Conservation (phyloP, 2,888 invertebrate genomes). For the Himalopsyche kuldschensis region DNA sequence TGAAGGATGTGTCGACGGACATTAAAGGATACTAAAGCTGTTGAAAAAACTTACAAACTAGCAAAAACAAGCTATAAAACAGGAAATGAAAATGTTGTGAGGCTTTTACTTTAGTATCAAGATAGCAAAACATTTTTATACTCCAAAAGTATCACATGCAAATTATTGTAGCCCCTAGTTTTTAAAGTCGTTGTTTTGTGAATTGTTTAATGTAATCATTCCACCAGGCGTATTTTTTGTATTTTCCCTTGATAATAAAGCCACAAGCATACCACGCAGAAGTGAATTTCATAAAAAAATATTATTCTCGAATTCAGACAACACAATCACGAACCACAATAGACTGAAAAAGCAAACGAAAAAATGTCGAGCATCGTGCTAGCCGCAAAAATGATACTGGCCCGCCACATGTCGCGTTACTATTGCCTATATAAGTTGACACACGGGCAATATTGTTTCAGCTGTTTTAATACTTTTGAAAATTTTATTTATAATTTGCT, state of each 20-base stretch:
- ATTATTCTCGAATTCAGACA: background rate
- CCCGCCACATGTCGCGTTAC: background rate
- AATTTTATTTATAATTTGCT: no score
- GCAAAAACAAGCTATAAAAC: no score
- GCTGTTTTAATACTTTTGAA: no score
- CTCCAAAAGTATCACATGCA: no score
- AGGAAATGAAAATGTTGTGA: no score
- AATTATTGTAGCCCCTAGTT: no score
- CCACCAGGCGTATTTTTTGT: background rate
- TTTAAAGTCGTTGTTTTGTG: background rate
- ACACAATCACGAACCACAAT: background rate
- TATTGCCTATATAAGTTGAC: background rate
- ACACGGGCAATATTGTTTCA: no score
- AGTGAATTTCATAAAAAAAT: background rate
- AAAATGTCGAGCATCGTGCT: background rate
- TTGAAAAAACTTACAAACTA: no score
- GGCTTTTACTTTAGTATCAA: no score
- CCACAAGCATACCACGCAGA: background rate
- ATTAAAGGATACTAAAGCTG: no score
- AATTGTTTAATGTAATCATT: background rate
- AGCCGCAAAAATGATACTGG: background rate
- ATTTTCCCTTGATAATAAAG: background rate
- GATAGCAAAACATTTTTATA: no score
- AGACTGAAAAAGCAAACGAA: background rate
- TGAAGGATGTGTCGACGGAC: no score